These are phyloP conservation scores for Phthorimaea operculella DNA, from an alignment of 1,140 invertebrate species.

Conservation along the genomic window DNA sequence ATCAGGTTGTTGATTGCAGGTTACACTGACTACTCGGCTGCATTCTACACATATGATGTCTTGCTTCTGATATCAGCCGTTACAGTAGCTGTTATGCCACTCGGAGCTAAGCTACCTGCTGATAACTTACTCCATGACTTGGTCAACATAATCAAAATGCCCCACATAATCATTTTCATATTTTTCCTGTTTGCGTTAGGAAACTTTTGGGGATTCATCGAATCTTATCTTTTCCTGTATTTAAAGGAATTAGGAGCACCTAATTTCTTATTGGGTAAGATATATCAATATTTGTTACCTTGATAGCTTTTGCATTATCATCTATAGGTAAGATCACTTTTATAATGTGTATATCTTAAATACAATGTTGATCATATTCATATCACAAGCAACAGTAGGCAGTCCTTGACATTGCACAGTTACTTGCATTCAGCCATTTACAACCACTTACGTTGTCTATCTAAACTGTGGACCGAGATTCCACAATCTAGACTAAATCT, in stretches of 20 bases:
- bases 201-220: conserved; percentile 86
- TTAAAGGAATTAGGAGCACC: conserved; percentile 82
- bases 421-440: neutral
- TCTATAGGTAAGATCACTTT: no score
- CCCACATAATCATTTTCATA: conserved; percentile 79
- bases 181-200: conserved; percentile 81
- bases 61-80: conserved; percentile 75
- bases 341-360: no score
- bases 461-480: neutral
- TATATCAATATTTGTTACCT: conserved; percentile 1
- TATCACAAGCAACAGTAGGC: no score
- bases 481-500: neutral
- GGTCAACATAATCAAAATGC: conserved; percentile 77
- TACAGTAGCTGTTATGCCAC: conserved; percentile 76
- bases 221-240: conserved; percentile 86
- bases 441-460: neutral
- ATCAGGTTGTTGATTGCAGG: conserved; percentile 63
- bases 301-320: no score
- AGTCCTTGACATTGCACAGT: neutral
- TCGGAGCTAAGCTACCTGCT: conserved; percentile 77
- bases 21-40: conserved; percentile 81
- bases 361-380: no score
- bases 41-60: conserved; percentile 80
- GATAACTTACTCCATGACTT: conserved; percentile 78
- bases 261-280: conserved; percentile 81